These are phyloP conservation scores for Otis tarda DNA, from an alignment of 2,113 vertebrate genomes.

Conservation along the genomic window DNA sequence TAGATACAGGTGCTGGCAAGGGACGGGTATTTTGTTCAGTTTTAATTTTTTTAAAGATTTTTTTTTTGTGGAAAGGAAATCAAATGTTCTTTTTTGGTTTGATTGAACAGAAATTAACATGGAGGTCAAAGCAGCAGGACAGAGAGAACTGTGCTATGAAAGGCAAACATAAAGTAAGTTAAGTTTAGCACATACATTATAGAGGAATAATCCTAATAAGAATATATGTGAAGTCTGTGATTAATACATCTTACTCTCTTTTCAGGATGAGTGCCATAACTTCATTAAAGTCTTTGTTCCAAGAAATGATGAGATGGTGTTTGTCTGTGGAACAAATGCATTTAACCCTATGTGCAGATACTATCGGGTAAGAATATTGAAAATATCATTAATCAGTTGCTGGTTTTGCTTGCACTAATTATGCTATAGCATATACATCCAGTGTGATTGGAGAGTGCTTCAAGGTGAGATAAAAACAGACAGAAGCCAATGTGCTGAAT, in stretches of 20 bases:
- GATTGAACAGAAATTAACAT: slow-evolving; percentile 88
- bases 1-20: neutral
- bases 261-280: slow-evolving; percentile 98
- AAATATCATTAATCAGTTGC: neutral
- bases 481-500: slow-evolving; percentile 51
- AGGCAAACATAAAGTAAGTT: slow-evolving; percentile 96
- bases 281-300: slow-evolving; percentile 99
- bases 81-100: slow-evolving; percentile 16
- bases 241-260: neutral
- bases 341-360: slow-evolving; percentile 99
- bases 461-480: slow-evolving; percentile 47
- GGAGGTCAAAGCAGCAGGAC: slow-evolving; percentile 93
- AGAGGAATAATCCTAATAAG: neutral
- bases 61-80: neutral
- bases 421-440: neutral
- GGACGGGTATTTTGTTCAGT: neutral
- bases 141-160: slow-evolving; percentile 95
- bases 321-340: slow-evolving; percentile 97
- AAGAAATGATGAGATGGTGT: slow-evolving; percentile 95
- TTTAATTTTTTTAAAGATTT: neutral
- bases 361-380: slow-evolving; percentile 85
- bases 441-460: neutral
- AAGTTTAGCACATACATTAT: slow-evolving; percentile 32
- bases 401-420: neutral
- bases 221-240: neutral